phyloP scores from a whole-genome alignment of 2,113 vertebrate species.

The Burhinus oedicnemus region DNA sequence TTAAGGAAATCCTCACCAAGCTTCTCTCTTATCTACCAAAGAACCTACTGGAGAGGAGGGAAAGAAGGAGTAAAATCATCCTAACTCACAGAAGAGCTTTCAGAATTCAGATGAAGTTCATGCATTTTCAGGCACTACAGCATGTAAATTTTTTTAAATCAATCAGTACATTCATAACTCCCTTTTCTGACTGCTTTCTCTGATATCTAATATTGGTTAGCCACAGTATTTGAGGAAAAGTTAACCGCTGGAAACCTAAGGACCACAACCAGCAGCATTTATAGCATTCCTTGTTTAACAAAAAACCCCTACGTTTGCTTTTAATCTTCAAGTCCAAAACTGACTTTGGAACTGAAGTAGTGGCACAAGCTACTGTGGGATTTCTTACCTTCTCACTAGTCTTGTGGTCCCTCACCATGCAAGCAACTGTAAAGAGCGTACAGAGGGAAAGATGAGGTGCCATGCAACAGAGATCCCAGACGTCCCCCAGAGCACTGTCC shows the following conservation, averaged over 20 bases:
- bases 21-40: background rate
- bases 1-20: background rate
- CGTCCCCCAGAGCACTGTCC: background rate
- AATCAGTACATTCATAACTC: background rate
- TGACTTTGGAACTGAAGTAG: background rate
- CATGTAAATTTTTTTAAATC: background rate
- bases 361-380: background rate
- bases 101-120: background rate
- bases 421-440: background rate
- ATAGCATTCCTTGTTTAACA: background rate
- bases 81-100: background rate
- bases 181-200: background rate
- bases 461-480: background rate
- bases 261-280: background rate
- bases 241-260: background rate
- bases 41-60: background rate
- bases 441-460: background rate
- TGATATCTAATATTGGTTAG: background rate
- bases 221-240: background rate
- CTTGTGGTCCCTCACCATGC: background rate
- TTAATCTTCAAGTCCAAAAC: background rate
- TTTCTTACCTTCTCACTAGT: background rate
- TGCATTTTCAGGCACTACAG: background rate
- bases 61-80: background rate
- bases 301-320: background rate